Evolutionary conservation across 2,888 invertebrate species (phyloP), one percentile per base, ranked within the genome.

Genomic region (Rhogogaster chlorosoma): DNA sequence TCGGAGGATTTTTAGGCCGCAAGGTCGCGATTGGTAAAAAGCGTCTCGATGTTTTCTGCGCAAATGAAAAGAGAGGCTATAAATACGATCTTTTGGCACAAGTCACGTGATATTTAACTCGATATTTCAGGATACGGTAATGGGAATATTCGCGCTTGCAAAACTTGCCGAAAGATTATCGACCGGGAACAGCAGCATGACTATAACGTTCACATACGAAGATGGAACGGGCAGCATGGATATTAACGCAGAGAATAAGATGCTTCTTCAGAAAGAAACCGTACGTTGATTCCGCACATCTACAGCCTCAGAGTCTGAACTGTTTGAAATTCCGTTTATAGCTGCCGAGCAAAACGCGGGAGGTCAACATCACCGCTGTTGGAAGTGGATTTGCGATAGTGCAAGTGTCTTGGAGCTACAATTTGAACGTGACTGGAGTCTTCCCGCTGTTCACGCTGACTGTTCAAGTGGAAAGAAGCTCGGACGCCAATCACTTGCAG

Each of bases 181-280:
- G 36, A 92, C 94, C 0, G 94, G 93, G 88, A 91, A 94, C 88
- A 92, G 95, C 83, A 94, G 95, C 86, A 93, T 96, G 61, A 94
- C 94, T 75, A 92, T 96, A 1, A 94, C 93, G 12, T 95, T 96
- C 77, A 94, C 94, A 5, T 91, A 95, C 89, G 94, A 95, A 90
- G 92, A 95, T 45, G 94, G 95, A 3, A 94, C 94, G 84, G 94
- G 94, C 57, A 94, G 95, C 86, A 96, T 97, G 90, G 96, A 95
- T 88, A 95, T 98, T 10, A 97, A 96, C 89, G 95, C 95, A 80
- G 96, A 96, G 86, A 98, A 98, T 90, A 95, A 97, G 0, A 96
- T 98, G 94, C 96, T 98, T 84, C 95, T 98, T 73, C 98, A 98
- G 93, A 96, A 96, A 87, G 95, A 96, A 90, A 95, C 96, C 93